phyloP scores from a whole-genome alignment of 2,113 vertebrate genomes.

The Ammodytes marinus region DNA sequence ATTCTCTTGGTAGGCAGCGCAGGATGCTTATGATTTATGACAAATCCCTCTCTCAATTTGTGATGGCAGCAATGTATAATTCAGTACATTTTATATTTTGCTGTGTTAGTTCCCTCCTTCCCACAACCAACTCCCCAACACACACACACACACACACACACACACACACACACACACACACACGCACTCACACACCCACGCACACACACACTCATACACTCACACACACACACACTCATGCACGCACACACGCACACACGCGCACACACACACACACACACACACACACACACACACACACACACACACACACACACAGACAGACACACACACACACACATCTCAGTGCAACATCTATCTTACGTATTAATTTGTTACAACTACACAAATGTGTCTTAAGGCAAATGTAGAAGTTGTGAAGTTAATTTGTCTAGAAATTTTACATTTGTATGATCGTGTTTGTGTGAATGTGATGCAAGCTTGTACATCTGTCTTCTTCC shows the following conservation, averaged over 20 bases:
- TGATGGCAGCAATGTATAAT: constrained; percentile 81
- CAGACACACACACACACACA: no score
- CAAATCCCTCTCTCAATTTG: constrained; percentile 80
- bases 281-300: background rate
- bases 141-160: background rate
- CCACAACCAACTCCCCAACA: background rate
- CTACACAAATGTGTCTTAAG: constrained; percentile 46
- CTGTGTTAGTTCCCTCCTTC: constrained; percentile 45
- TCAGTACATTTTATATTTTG: constrained; percentile 82
- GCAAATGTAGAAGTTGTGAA: constrained; percentile 30
- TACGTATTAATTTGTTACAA: constrained; percentile 50
- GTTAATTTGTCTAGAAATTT: constrained; percentile 12
- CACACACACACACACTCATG: no score
- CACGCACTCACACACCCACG: background rate
- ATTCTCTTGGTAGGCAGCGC: constrained; percentile 71
- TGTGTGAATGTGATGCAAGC: constrained; percentile 1
- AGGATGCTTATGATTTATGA: constrained; percentile 83
- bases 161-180: background rate
- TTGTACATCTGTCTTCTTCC: constrained; percentile 13
- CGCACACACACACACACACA: background rate
- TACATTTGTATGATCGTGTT: background rate
- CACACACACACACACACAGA: background rate
- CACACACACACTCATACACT: background rate
- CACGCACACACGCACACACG: background rate
- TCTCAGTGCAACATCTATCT: background rate